Base-by-base conservation (phyloP, 2,888 invertebrate species). In the Stegana nigrithorax region DNA sequence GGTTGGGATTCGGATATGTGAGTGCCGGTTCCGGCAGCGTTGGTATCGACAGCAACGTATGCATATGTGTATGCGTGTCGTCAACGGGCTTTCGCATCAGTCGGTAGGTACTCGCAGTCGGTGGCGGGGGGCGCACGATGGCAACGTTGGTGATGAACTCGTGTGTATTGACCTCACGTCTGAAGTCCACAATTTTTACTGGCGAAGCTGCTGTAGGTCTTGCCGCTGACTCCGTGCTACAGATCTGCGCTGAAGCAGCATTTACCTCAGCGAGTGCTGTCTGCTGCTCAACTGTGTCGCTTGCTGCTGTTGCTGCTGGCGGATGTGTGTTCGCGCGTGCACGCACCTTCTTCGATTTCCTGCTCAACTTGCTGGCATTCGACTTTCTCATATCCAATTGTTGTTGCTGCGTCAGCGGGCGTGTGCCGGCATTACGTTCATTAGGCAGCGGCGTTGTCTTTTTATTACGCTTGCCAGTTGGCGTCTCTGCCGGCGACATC, bases 1-100 rank as follows among this genome's bases (percentile, higher is more conserved):
- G 62, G 8, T 65, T 61, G 2, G 56, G 2, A 8, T 68, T 63
- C 4, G 70, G 64, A 62, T 70, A 78, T 2, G 53, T 47, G 2
- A 72, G 39, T 4, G 65, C 32, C 1, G 70, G 64, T 14, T 65
- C 65, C 10, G 50, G 26, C 4, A 61, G 14, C 17, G 63, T 44
- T 6, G 17, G 10, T 14, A 17, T 12, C 42, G 12, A 7, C 32
- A 4, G 17, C 10, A 8, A 10, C n/a, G 25, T 21, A 5, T 27
- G 7, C n/a, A 51, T 0, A 27, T 25, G n/a, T 17, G 42, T 5
- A 14, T 27, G n/a, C 10, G 42, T 14, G 10, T 27, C 45, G 2
- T 60, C 45, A 27, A 26, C 57, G 12, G 61, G 47, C 5, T 60
- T 56, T 1, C 53, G 45, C 10, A 53, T 57, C 44, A 65, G 69